Base-by-base conservation (phyloP, 2,888 invertebrate species). In the Pedicia rivosa region DNA sequence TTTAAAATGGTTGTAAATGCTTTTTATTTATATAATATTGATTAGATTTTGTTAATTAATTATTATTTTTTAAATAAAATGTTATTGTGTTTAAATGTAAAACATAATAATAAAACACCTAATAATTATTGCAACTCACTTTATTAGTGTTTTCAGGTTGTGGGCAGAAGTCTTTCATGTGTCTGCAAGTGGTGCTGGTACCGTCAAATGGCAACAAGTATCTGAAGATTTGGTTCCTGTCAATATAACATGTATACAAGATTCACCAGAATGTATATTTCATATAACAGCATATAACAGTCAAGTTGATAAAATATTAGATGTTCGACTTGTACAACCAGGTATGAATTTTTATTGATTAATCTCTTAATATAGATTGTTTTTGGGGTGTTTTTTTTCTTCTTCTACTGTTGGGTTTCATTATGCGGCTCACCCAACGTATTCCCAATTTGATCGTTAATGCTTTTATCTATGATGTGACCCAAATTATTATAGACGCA, bases 91-190 rank as follows among this genome's bases (percentile, higher is more conserved):
- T 41, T 36, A 36, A 36, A 28, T 36, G 36, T 36, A 36, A 36
- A 36, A 28, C 33, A 38, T 27, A 15, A 24, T 22, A 33, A 32
- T 38, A 33, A 28, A 29, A 26, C 17, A 25, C 32, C 15, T 24
- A 30, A 30, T 36, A 17, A 30, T 30, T 30, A 17, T 30, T 10
- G 4, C 30, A 29, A 20, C 22, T 32, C 13, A 32, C 32, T 32
- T 32, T 32, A 13, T 20, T 32, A 61, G 60, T 60, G 59, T 59
- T 55, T 67, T 52, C 72, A 87, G 95, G 69, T 69, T 95, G 58
- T 95, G 95, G 95, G 95, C 94, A 49, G 95, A 95, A 67, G 92
- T 95, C 54, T 95, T 94, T 66, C 90, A 94, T 65, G 94, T 95
- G 55, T 88, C 88, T 50, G 87, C 90, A 37, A 86, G 84, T 54